Conservation (phyloP, 2,113 vertebrate genomes). For the Ploceus nigricollis region DNA sequence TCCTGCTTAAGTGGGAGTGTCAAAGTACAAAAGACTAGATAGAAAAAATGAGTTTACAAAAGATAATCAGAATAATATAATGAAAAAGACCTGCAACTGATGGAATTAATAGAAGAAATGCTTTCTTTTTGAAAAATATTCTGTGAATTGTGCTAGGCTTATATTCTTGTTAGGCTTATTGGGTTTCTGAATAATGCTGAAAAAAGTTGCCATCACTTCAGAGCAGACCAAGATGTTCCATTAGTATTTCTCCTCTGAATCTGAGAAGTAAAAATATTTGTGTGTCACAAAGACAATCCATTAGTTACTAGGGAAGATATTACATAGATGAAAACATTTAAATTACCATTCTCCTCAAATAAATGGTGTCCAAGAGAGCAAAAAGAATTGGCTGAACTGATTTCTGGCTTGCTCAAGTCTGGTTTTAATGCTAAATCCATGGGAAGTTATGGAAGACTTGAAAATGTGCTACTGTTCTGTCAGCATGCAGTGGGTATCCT, state of each 20-base stretch:
- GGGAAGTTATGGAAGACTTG: background rate
- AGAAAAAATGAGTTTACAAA: background rate
- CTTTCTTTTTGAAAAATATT: background rate
- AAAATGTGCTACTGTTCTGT: conserved; percentile 26
- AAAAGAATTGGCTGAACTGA: background rate
- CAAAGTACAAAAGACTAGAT: background rate
- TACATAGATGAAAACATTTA: background rate
- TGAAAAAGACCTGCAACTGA: background rate
- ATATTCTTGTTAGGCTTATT: background rate
- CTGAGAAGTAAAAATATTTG: conserved; percentile 36
- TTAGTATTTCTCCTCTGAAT: background rate
- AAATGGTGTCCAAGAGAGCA: background rate
- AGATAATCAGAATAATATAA: background rate
- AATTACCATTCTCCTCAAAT: background rate
- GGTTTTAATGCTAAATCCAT: background rate
- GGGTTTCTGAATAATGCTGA: background rate
- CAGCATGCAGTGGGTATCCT: background rate
- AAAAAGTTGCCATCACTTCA: background rate
- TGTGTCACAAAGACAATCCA: background rate
- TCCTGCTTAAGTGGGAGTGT: background rate
- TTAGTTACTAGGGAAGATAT: conserved; percentile 50
- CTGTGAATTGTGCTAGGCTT: background rate
- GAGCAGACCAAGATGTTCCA: background rate
- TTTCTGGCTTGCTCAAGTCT: background rate
- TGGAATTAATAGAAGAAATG: background rate